Base-by-base conservation (phyloP, 1,140 invertebrate species). In the Vanessa atalanta region DNA sequence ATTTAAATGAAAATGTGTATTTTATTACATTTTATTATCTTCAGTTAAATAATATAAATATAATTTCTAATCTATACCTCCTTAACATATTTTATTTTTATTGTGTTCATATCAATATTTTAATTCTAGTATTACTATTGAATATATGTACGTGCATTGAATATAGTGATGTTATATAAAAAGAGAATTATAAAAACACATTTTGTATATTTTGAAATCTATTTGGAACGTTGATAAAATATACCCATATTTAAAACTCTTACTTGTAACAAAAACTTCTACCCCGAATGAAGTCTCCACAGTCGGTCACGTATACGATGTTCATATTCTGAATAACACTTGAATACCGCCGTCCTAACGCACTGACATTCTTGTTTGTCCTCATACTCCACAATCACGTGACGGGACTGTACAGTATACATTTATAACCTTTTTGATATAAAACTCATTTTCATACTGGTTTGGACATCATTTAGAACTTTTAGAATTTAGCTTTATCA, bases 241-340 rank as follows among this genome's bases (percentile, higher is more conserved):
- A 50, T 12, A 50, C 5, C 4, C 3, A 51, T 15, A 51, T 14
- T 51, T 14, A 14, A 51, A 51, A 20, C 2, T 13, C 12, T 3
- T 5, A 57, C 20, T 23, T 5, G 3, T 3, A 9, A 26, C 23
- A 72, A 73, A 79, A 73, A 47, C n/a, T 71, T 79, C n/a, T 64
- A 78, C 5, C 8, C 20, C 50, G 8, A 68, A 76, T 55, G 71
- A 68, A 77, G 77, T 75, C 87, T 89, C 86, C 75, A 86, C 67
- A 57, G 63, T 31, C 66, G 65, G 31, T 66, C 85, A 90, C 86
- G 88, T 90, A 79, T 69, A 70, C 77, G 79, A 65, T 85, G 86
- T 88, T 84, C 83, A 90, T 89, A 89, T 87, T 88, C 87, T 88
- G 86, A 88, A 88, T 88, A 89, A 86, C 88, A 89, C 85, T 88